A percentile compares a stretch with the other conserved stretches of the same genome.
Evolutionary conservation across 2,113 vertebrate genomes (phyloP).

Genomic region (Atlantisia rogersi): DNA sequence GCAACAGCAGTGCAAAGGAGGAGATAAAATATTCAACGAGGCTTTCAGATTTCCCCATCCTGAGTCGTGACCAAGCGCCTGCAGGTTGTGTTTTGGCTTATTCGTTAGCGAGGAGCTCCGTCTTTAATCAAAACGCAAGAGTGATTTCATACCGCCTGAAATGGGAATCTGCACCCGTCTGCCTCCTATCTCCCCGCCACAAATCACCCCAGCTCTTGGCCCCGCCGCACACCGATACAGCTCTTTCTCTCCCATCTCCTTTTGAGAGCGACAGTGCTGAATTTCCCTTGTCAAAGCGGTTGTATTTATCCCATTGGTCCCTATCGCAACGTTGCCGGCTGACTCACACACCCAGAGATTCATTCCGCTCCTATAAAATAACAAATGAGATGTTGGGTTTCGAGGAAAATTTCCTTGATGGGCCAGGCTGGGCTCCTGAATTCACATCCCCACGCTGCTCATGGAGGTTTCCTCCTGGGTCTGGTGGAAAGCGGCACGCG

Average conservation of each 20-base stretch:
- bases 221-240: neutral
- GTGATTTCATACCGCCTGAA: neutral
- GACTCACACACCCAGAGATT: neutral
- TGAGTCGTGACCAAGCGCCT: neutral
- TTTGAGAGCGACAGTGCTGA: neutral
- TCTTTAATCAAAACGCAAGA: neutral
- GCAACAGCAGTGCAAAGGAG: neutral
- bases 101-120: neutral
- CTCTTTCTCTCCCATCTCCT: neutral
- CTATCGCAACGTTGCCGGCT: neutral
- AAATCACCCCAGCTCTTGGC: neutral
- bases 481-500: fast-evolving
- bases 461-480: fast-evolving
- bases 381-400: neutral
- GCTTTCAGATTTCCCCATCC: neutral
- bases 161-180: neutral
- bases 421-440: neutral
- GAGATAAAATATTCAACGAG: neutral
- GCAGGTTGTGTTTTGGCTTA: neutral
- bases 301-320: neutral
- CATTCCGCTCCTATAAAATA: neutral
- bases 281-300: neutral
- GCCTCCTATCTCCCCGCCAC: neutral
- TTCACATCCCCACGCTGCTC: fast-evolving
- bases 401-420: constrained; percentile 34